Base-by-base conservation (phyloP, 2,113 vertebrate genomes). In the Heterotilapia buettikoferi region DNA sequence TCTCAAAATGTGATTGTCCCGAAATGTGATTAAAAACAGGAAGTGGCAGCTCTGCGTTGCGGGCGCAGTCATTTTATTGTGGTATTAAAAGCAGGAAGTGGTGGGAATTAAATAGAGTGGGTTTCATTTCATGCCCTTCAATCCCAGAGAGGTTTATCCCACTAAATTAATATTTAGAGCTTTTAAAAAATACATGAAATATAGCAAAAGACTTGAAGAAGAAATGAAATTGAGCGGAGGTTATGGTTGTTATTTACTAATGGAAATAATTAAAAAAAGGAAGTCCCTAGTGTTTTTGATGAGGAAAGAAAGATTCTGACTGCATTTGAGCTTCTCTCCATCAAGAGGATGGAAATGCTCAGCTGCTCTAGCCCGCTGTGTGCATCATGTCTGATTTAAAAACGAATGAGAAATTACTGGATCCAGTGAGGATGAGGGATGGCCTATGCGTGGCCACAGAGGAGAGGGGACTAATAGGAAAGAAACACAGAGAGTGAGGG, bases 11-110 rank as follows among this genome's bases (percentile, higher is more conserved):
- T 80, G 73, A 52, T 78, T 33, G 43, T 54, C 38, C 54, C 84
- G 68, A 84, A 87, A 90, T 91, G 83, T 87, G 89, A 88, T 86
- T 79, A 78, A 59, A 68, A 84, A 50, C 3, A n/a, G 33, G 66
- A 68, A 82, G 76, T 9, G 9, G 52, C 83, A 38, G 18, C 52
- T 91, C 18, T 19, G 12, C 1, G 33, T 82, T 59, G 68, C 31
- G 6, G 71, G 71, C 19, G 13, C 40, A 29, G 81, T 33, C 43
- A 16, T 61, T 59, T 79, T 50, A 14, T 13, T 33, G 83, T 29
- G 50, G 66, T 47, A 29, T 40, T 45, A 83, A 47, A 68, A 66
- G 43, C 18, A 61, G 80, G 80, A 82, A 82, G 54, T 52, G 29
- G 10, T 13, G 18, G 43, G 19, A 79, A 83, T 84, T 76, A 79